phyloP scores from a whole-genome alignment of 2,113 vertebrate genomes.

The Hypocryptadius cinnamomeus region DNA sequence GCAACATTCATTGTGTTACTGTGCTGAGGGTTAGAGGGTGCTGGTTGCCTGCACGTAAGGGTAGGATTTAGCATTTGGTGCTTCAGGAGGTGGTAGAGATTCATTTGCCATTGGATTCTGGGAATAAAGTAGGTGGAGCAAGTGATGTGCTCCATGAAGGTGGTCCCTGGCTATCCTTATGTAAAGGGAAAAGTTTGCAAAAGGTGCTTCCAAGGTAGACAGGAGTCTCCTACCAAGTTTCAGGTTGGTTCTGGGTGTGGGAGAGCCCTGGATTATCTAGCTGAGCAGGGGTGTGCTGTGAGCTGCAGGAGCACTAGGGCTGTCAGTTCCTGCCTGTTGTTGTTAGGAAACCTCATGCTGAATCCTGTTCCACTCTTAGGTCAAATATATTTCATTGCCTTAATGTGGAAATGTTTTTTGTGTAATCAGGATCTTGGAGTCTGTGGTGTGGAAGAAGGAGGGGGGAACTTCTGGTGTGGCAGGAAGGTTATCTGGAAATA shows the following conservation, averaged over 20 bases:
- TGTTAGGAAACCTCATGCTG: neutral
- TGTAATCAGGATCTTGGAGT: neutral
- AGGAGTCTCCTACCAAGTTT: neutral
- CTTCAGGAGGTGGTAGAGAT: neutral
- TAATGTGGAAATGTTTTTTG: neutral
- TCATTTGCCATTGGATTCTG: neutral
- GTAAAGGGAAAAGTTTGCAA: neutral
- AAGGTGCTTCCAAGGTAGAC: neutral
- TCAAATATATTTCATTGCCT: neutral
- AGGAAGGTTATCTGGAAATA: constrained; percentile 22
- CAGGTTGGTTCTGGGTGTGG: neutral
- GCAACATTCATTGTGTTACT: accelerated
- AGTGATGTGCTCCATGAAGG: neutral
- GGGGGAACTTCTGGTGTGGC: neutral
- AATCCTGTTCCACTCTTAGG: neutral
- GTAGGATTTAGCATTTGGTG: neutral
- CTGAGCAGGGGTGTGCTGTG: neutral
- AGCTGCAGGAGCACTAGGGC: neutral
- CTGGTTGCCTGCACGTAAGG: accelerated
- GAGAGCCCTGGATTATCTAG: neutral
- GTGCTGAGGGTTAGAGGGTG: neutral
- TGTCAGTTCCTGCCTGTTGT: neutral
- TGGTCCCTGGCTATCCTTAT: neutral
- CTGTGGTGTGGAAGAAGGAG: neutral
- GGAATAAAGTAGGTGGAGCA: neutral